phyloP scores from a whole-genome alignment of 1,140 invertebrate genomes.

The Saccostrea glomerata region DNA sequence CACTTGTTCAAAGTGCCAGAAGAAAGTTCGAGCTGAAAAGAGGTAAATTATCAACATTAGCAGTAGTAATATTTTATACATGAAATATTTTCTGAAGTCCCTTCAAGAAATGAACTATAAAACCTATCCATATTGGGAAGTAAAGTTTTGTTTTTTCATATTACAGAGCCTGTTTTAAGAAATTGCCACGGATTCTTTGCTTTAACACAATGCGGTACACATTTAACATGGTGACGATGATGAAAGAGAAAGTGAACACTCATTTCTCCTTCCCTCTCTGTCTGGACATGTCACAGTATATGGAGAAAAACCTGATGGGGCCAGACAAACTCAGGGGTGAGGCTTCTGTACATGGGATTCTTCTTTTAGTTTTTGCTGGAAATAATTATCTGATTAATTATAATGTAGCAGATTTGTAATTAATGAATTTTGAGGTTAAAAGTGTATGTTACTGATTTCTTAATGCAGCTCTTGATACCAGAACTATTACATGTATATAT shows the following conservation, averaged over 20 bases:
- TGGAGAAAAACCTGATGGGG: constrained; percentile 94
- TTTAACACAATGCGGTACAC: constrained; percentile 99
- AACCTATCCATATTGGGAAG: background rate
- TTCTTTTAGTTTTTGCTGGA: no score
- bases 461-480: no score
- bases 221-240: constrained; percentile 98
- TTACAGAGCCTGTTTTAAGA: constrained; percentile 94
- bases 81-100: no score
- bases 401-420: no score
- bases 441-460: no score
- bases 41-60: constrained; percentile 80
- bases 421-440: no score
- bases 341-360: no score
- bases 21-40: constrained; percentile 96
- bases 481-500: no score
- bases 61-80: background rate
- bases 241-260: constrained; percentile 98
- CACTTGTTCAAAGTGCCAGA: constrained; percentile 95
- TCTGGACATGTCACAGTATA: constrained; percentile 95
- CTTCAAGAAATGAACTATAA: no score
- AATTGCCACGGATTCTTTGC: constrained; percentile 93
- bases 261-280: constrained; percentile 97
- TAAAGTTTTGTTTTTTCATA: constrained; percentile 40
- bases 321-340: constrained; percentile 71
- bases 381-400: no score